phyloP scores from a whole-genome alignment of 2,888 invertebrate species.

The Neoscelio sp. region DNA sequence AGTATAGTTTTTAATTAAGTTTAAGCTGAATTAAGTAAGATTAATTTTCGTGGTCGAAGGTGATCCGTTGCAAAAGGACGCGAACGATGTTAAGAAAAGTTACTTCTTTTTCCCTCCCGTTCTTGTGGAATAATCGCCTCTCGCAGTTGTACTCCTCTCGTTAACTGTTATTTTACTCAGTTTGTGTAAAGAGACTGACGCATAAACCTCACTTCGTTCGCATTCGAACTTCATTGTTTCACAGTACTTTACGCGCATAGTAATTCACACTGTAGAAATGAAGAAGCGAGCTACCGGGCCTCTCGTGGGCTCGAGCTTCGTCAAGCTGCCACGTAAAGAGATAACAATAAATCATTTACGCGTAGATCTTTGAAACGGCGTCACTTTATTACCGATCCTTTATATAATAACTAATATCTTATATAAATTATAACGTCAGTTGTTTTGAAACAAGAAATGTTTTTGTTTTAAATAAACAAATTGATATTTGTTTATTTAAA shows the following conservation, averaged over 20 bases:
- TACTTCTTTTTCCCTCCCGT: constrained; percentile 39
- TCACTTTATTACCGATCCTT: too few species aligned
- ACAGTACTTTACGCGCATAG: constrained; percentile 67
- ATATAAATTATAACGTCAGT: too few species aligned
- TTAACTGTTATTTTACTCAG: constrained; percentile 76
- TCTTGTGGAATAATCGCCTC: constrained; percentile 48
- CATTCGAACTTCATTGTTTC: constrained; percentile 69
- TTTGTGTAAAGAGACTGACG: constrained; percentile 78
- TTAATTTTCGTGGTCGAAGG: constrained; percentile 61
- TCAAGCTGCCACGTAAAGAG: constrained; percentile 71
- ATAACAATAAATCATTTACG: constrained; percentile 73
- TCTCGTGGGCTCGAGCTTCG: constrained; percentile 49
- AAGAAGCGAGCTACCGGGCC: constrained; percentile 48
- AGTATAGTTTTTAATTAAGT: constrained; percentile 71
- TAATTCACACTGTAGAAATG: constrained; percentile 65
- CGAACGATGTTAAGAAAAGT: constrained; percentile 49
- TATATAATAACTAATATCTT: too few species aligned
- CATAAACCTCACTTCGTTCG: constrained; percentile 71
- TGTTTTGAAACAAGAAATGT: too few species aligned
- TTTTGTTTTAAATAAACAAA: too few species aligned
- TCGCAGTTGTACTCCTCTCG: constrained; percentile 68
- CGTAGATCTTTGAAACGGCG: constrained; percentile 68
- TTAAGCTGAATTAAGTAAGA: constrained; percentile 69
- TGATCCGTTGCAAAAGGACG: constrained; percentile 47
- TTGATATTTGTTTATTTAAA: too few species aligned